A percentile compares a stretch with the other conserved stretches of the same genome.
Conservation (phyloP, 2,113 vertebrate species). For the Mugil cephalus region DNA sequence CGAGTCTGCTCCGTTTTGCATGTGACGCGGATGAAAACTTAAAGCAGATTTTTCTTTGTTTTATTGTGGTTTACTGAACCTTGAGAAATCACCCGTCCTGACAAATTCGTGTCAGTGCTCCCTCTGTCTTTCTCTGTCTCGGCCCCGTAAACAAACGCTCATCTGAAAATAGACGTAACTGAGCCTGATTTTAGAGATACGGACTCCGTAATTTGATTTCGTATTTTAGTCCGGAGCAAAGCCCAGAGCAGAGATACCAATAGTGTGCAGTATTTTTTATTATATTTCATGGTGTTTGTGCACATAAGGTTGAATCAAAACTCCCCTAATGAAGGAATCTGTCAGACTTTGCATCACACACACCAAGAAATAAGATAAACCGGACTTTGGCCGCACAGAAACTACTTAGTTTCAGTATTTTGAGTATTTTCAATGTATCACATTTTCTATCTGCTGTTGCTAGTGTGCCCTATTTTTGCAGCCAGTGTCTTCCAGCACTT, state of each 20-base stretch:
- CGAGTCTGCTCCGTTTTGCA: slow-evolving; percentile 33
- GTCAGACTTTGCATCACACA: too few species aligned
- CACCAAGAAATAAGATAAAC: not conserved
- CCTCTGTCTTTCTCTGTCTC: not conserved
- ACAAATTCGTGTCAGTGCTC: slow-evolving; percentile 13
- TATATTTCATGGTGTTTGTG: not conserved
- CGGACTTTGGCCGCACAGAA: not conserved
- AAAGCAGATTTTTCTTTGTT: slow-evolving; percentile 46
- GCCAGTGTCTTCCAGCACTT: not conserved
- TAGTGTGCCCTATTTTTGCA: too few species aligned
- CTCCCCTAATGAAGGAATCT: not conserved
- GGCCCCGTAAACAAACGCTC: too few species aligned
- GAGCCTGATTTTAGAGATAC: not conserved
- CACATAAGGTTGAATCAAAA: not conserved
- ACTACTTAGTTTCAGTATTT: not conserved
- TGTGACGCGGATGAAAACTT: slow-evolving; percentile 43
- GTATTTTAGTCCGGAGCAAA: too few species aligned
- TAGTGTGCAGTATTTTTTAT: too few species aligned
- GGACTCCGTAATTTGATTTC: too few species aligned
- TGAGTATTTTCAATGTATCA: too few species aligned
- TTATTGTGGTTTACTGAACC: slow-evolving; percentile 26
- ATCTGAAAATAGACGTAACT: not conserved
- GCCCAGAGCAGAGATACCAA: too few species aligned
- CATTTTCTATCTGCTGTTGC: not conserved
- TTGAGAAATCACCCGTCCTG: slow-evolving; percentile 14